phyloP scores from a whole-genome alignment of 2,797 vertebrate genomes.

The Amphiprion clarkii region DNA sequence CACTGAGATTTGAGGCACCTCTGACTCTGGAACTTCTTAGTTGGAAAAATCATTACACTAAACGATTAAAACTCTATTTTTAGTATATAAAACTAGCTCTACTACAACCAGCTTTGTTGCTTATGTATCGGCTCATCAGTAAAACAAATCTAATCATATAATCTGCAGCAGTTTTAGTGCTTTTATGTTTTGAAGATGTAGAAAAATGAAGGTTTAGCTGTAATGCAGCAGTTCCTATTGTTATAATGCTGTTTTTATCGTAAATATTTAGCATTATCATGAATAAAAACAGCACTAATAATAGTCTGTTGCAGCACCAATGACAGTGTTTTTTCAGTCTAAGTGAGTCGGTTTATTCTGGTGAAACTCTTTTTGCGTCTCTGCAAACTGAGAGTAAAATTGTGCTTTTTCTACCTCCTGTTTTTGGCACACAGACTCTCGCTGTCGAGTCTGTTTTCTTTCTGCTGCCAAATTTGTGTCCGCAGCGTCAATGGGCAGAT shows the following conservation, averaged over 20 bases:
- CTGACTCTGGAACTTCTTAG: too few relatives aligned
- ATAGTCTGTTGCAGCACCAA: constrained; percentile 7
- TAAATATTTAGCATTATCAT: too few relatives aligned
- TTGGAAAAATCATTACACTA: background rate
- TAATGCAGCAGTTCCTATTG: too few relatives aligned
- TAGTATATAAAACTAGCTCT: background rate
- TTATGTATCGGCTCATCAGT: background rate
- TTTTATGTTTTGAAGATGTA: too few relatives aligned
- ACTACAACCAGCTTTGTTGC: background rate
- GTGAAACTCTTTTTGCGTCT: background rate
- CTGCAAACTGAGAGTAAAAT: background rate
- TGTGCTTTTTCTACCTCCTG: background rate
- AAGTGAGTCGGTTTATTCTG: constrained; percentile 5
- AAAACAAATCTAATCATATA: background rate
- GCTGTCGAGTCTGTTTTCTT: background rate
- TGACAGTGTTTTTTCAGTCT: constrained; percentile 29
- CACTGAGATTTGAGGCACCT: background rate
- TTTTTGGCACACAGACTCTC: constrained; percentile 4
- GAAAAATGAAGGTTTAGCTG: too few relatives aligned
- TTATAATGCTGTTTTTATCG: too few relatives aligned
- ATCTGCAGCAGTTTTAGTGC: too few relatives aligned
- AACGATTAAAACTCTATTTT: background rate
- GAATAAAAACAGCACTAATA: background rate
- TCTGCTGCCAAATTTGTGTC: constrained; percentile 32
- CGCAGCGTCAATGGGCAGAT: background rate